Conservation (phyloP, 2,797 vertebrate species). For the Morus bassanus region DNA sequence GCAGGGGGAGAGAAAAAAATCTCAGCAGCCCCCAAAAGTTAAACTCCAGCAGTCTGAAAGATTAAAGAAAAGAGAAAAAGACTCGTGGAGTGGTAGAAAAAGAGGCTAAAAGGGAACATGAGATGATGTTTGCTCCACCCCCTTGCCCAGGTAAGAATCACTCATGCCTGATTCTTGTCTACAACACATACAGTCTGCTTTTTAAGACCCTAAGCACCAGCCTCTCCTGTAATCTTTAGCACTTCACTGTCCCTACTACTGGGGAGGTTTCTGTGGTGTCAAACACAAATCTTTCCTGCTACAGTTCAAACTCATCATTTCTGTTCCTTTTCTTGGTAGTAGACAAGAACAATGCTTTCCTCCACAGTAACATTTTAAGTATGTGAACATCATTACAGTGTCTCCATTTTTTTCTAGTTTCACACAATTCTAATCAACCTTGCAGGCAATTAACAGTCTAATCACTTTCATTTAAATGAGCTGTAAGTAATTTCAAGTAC, state of each 20-base stretch:
- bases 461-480: not conserved
- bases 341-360: not conserved
- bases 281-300: not conserved
- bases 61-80: not conserved
- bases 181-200: not conserved
- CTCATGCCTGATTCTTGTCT: not conserved
- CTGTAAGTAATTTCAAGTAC: not conserved
- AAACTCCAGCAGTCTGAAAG: not conserved
- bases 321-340: not conserved
- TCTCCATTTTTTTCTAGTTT: not conserved
- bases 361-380: not conserved
- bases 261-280: not conserved
- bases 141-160: rapidly evolving
- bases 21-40: not conserved
- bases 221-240: not conserved
- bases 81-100: not conserved
- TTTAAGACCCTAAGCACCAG: not conserved
- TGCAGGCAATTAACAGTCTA: not conserved
- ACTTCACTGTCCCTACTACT: not conserved
- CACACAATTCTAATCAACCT: not conserved
- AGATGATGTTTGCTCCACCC: not conserved
- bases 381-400: not conserved
- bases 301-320: not conserved
- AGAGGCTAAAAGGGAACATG: not conserved
- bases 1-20: not conserved